A percentile compares a stretch with the other conserved stretches of the same genome.
Evolutionary conservation across 2,797 vertebrate species (phyloP).

Genomic region (Smutsia gigantea): DNA sequence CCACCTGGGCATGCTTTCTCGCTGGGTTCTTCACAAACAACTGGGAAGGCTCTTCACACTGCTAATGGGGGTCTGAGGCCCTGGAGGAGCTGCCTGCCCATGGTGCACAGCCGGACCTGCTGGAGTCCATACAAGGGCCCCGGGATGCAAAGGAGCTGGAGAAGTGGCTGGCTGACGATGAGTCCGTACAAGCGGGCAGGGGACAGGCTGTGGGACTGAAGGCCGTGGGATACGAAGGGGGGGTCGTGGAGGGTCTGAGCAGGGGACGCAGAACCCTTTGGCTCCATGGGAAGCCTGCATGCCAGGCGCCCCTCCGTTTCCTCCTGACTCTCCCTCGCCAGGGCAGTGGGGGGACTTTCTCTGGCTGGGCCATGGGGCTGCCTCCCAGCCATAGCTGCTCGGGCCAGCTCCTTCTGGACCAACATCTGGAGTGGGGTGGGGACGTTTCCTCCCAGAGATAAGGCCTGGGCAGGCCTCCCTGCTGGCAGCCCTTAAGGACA

Average conservation of each 20-base stretch:
- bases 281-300: background rate
- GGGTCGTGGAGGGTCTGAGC: background rate
- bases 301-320: background rate
- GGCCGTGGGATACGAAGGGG: background rate
- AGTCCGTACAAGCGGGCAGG: background rate
- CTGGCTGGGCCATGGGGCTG: background rate
- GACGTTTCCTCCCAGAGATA: background rate
- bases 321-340: background rate
- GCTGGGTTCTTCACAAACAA: too few relatives aligned
- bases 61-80: background rate
- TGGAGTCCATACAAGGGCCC: background rate
- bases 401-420: background rate
- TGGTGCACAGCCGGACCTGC: background rate
- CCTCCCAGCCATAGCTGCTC: background rate
- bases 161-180: background rate
- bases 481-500: background rate
- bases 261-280: background rate
- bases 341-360: too few relatives aligned
- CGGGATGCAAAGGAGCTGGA: background rate
- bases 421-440: background rate
- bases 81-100: background rate
- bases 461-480: background rate
- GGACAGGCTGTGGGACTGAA: background rate
- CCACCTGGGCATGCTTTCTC: rapidly evolving
- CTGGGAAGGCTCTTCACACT: too few relatives aligned